Evolutionary conservation across 2,797 vertebrate species (phyloP).

Genomic region (Setipinna tenuifilis): DNA sequence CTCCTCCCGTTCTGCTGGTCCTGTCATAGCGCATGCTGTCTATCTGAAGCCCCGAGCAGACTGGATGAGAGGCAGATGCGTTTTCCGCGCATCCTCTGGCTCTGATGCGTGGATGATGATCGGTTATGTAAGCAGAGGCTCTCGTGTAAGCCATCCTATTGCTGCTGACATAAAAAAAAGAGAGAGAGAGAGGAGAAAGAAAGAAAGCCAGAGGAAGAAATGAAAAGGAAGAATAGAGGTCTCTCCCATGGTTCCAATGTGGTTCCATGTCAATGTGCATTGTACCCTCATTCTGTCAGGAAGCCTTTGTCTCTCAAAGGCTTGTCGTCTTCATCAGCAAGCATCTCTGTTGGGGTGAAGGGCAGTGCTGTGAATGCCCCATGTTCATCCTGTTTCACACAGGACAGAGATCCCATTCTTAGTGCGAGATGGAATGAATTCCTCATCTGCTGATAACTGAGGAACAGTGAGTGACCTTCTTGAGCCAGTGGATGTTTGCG

Average conservation of each 20-base stretch:
- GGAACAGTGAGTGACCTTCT: neutral
- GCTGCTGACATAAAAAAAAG: conserved; percentile 20
- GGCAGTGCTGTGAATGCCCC: conserved; percentile 25
- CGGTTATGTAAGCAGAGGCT: conserved; percentile 58
- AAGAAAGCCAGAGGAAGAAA: neutral
- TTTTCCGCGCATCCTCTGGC: conserved; percentile 41
- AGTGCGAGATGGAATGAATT: conserved; percentile 40
- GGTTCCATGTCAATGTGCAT: conserved; percentile 62
- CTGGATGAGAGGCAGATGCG: conserved; percentile 34
- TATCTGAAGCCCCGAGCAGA: conserved; percentile 40
- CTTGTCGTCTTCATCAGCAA: conserved; percentile 44
- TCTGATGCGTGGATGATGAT: conserved; percentile 60
- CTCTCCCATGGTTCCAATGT: conserved; percentile 55
- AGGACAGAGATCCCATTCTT: conserved; percentile 25
- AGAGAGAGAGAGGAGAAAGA: neutral
- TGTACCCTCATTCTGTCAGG: conserved; percentile 70
- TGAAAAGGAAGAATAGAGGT: conserved; percentile 35
- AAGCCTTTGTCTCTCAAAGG: conserved; percentile 47
- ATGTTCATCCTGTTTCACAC: conserved; percentile 22
- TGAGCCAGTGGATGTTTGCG: neutral
- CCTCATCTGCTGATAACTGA: conserved; percentile 23
- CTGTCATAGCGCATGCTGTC: conserved; percentile 24
- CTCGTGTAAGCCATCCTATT: conserved; percentile 35
- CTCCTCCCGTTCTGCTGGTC: neutral
- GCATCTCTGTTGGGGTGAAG: conserved; percentile 24